These are phyloP conservation scores for Smithornis capensis DNA, from an alignment of 2,113 vertebrate species.

Conservation along the genomic window DNA sequence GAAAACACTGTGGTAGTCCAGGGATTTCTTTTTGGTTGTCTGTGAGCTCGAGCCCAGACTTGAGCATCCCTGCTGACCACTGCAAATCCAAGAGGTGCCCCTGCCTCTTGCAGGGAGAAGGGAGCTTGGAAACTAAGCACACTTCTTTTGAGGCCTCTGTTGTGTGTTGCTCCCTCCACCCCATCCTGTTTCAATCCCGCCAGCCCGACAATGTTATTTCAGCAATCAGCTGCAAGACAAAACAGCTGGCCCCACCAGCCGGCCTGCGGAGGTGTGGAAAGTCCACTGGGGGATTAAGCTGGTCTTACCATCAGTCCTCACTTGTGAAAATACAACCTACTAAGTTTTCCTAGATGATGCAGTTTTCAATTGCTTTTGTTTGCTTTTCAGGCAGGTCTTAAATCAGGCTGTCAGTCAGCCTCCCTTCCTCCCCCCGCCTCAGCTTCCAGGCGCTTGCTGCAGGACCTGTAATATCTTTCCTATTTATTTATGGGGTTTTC, in stretches of 20 bases:
- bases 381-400: conserved; percentile 62
- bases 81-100: neutral
- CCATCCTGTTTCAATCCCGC: neutral
- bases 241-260: conserved; percentile 43
- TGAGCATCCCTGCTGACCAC: neutral
- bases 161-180: neutral
- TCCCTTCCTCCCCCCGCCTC: neutral
- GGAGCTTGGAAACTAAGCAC: neutral
- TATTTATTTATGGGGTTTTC: conserved; percentile 10
- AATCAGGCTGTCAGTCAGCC: conserved; percentile 57
- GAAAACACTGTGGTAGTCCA: neutral
- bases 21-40: neutral
- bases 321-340: conserved; percentile 70
- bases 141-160: neutral
- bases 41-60: neutral
- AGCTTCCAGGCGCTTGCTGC: conserved; percentile 19
- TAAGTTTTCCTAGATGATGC: conserved; percentile 59
- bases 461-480: neutral
- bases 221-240: conserved; percentile 58
- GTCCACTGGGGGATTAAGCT: conserved; percentile 53
- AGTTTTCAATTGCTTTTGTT: conserved; percentile 63
- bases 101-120: neutral
- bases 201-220: neutral
- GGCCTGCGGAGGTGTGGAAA: conserved; percentile 37
- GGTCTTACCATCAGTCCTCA: conserved; percentile 61